Percentiles rank a stretch among this genome's conserved stretches.
phyloP scores from a whole-genome alignment of 1,140 invertebrate genomes.

The Lepidurus apus region DNA sequence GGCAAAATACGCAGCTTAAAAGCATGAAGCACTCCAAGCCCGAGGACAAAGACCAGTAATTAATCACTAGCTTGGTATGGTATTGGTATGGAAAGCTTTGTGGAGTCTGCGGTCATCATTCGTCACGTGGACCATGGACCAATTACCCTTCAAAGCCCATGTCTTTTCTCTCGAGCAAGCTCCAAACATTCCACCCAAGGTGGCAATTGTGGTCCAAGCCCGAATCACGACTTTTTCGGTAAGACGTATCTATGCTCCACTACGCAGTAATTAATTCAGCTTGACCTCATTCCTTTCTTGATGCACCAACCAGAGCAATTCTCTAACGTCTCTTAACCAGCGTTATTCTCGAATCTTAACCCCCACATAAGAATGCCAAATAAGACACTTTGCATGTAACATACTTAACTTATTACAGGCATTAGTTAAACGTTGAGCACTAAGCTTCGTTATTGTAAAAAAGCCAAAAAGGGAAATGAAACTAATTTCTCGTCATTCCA shows the following conservation, averaged over 20 bases:
- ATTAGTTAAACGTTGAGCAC: no score
- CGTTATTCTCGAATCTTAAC: no score
- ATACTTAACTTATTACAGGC: no score
- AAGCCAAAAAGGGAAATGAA: no score
- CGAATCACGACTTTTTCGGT: conserved; percentile 1
- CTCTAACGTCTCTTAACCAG: not conserved
- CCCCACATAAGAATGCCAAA: no score
- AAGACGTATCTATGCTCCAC: not conserved
- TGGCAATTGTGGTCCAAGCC: not conserved
- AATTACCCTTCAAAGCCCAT: not conserved
- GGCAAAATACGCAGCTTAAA: not conserved
- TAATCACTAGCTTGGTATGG: not conserved
- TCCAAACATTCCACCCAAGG: not conserved
- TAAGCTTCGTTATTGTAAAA: no score
- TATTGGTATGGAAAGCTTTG: not conserved
- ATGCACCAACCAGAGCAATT: not conserved
- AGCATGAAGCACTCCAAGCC: not conserved
- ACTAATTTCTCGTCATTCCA: no score
- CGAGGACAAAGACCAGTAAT: conserved; percentile 4
- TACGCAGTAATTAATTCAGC: conserved; percentile 19
- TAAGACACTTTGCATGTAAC: no score
- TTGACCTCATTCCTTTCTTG: not conserved
- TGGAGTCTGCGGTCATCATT: not conserved
- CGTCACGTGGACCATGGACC: conserved; percentile 16
- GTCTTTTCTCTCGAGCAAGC: not conserved